Evolutionary conservation across 2,797 vertebrate genomes (phyloP).

Genomic region (Acanthis flammea): DNA sequence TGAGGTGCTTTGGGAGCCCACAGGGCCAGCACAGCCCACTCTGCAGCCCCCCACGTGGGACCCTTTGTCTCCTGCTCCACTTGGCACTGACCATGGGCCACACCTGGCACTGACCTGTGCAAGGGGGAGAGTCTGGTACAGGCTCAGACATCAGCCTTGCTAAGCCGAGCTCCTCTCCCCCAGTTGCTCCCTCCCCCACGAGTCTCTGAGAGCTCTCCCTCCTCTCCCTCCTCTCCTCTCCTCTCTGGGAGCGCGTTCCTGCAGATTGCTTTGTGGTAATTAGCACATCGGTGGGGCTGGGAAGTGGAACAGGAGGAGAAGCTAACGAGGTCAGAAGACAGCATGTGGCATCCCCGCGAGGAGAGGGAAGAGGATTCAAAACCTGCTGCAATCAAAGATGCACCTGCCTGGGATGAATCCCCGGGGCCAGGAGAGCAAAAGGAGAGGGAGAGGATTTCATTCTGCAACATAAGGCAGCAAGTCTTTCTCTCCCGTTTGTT

Average conservation of each 20-base stretch:
- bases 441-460: not conserved
- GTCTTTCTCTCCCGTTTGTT: not conserved
- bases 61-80: not conserved
- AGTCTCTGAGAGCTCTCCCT: not conserved
- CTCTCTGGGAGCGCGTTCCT: not conserved
- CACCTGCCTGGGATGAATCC: conserved; percentile 52
- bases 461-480: not conserved
- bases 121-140: not conserved
- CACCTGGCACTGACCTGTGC: not conserved
- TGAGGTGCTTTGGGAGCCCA: not conserved
- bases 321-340: conserved; percentile 65
- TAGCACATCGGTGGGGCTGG: conserved; percentile 3
- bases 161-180: not conserved
- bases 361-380: conserved; percentile 39
- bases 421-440: not conserved
- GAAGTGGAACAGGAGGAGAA: conserved; percentile 57
- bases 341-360: conserved; percentile 38
- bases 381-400: conserved; percentile 42
- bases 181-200: not conserved
- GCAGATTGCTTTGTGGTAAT: conserved; percentile 43
- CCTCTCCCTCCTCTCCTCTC: not conserved
- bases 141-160: not conserved
- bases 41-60: rapidly evolving
- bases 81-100: not conserved
- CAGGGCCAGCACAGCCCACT: not conserved